These are phyloP conservation scores for Palythoa heliodiscus DNA, from an alignment of 92 coral and sea anemone genomes.

Conservation along the genomic window DNA sequence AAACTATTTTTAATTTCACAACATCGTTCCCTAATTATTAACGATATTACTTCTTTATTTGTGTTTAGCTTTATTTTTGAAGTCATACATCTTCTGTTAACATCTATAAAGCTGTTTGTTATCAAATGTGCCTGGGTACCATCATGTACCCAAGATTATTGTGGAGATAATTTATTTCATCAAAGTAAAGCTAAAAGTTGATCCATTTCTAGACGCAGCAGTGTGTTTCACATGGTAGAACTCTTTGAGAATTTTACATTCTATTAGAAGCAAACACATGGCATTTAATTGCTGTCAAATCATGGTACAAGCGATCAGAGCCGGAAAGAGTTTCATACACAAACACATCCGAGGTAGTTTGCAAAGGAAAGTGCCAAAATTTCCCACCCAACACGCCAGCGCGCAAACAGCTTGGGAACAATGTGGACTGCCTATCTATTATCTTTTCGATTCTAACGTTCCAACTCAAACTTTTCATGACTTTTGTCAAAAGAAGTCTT, in stretches of 20 bases:
- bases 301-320: constrained; percentile 53
- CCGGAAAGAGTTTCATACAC: constrained; percentile 60
- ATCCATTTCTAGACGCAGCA: background rate
- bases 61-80: constrained; percentile 25
- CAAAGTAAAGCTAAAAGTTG: background rate
- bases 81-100: constrained; percentile 21
- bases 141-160: background rate
- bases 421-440: background rate
- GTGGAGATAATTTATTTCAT: background rate
- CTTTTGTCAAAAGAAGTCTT: background rate
- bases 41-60: constrained; percentile 28
- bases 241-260: constrained; percentile 32
- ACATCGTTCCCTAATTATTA: constrained; percentile 22
- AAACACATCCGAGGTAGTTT: constrained; percentile 38
- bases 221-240: background rate
- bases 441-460: background rate
- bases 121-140: background rate
- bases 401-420: background rate
- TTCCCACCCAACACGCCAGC: constrained; percentile 34
- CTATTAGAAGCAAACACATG: constrained; percentile 53
- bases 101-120: constrained; percentile 25
- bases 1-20: background rate
- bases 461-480: background rate
- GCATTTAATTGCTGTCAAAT: constrained; percentile 62
- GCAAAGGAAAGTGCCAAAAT: constrained; percentile 29